Percentiles rank a stretch among this genome's conserved stretches.
Conservation (phyloP, 2,888 invertebrate genomes). For the Pachymerium ferrugineum region DNA sequence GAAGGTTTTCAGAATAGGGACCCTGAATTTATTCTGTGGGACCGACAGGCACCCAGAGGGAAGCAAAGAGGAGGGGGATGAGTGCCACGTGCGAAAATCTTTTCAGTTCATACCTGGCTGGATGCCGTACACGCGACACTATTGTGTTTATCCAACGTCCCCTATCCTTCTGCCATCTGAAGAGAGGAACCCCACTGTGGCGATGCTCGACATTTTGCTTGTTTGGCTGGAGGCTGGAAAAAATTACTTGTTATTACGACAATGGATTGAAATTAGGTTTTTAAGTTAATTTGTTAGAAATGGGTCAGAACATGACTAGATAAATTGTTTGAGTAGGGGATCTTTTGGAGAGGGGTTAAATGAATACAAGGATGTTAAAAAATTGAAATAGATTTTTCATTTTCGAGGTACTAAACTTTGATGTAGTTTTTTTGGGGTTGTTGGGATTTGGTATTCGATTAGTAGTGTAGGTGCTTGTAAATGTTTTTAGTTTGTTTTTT, state of each 20-base stretch:
- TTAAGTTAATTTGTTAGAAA: too few species aligned
- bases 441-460: slow-evolving; percentile 16
- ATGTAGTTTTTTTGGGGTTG: not conserved
- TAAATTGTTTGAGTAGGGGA: too few species aligned
- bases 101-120: slow-evolving; percentile 28
- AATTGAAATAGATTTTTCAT: not conserved
- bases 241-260: not conserved
- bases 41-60: not conserved
- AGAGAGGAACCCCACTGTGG: not conserved
- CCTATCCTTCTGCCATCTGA: not conserved
- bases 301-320: too few species aligned
- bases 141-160: not conserved
- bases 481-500: slow-evolving; percentile 23
- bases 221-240: not conserved
- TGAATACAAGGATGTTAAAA: too few species aligned
- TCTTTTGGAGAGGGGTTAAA: too few species aligned
- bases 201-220: not conserved
- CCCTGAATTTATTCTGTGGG: not conserved
- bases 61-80: not conserved
- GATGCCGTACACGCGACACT: slow-evolving; percentile 6
- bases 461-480: not conserved
- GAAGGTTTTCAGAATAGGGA: not conserved
- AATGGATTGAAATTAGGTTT: not conserved
- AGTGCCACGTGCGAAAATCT: not conserved
- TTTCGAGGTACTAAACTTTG: not conserved